Conservation (phyloP, 2,797 vertebrate species). For the Thamnophis elegans region DNA sequence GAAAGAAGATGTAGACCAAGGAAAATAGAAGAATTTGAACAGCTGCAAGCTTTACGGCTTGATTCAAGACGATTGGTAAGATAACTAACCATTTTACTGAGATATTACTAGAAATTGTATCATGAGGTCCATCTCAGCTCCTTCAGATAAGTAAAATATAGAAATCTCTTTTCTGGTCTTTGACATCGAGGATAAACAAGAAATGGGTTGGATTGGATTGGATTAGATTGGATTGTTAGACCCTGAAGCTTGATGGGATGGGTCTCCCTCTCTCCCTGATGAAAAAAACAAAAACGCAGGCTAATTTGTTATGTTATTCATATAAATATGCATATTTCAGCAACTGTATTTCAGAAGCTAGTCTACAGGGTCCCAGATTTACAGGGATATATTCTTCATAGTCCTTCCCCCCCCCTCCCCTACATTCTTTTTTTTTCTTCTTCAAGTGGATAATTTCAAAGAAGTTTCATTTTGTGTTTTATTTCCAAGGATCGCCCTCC, state of each 20-base stretch:
- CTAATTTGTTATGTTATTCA: background rate
- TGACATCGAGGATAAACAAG: background rate
- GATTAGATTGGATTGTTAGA: background rate
- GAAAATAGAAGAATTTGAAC: constrained; percentile 98
- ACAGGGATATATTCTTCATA: background rate
- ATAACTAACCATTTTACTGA: background rate
- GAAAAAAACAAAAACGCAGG: background rate
- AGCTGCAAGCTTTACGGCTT: constrained; percentile 89
- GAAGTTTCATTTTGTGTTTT: constrained; percentile 32
- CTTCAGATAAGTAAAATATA: background rate
- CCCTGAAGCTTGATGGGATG: background rate
- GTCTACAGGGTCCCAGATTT: background rate
- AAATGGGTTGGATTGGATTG: background rate
- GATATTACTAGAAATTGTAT: background rate
- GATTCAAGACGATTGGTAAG: constrained; percentile 88
- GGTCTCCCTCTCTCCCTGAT: background rate
- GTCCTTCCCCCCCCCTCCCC: background rate
- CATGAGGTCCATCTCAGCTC: background rate
- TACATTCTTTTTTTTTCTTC: background rate
- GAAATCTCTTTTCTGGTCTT: background rate
- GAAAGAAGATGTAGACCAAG: constrained; percentile 96
- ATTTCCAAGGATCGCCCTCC: constrained; percentile 88
- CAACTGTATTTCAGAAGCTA: background rate
- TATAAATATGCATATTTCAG: background rate
- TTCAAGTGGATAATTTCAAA: background rate